Conservation (phyloP, 64 coral and sea anemone species). For the Pachyseris speciosa region DNA sequence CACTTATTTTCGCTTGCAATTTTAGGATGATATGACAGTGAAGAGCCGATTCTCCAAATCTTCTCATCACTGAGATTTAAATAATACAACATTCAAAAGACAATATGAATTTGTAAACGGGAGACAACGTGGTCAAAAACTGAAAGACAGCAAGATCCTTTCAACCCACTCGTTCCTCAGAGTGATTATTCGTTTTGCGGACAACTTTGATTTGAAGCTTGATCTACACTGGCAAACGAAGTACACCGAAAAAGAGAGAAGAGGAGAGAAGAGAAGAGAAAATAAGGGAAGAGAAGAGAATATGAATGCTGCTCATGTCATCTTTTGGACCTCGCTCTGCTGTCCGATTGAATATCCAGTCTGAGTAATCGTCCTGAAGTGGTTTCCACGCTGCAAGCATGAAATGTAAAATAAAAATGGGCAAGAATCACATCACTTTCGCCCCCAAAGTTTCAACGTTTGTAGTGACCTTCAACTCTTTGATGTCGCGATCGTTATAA, state of each 20-base stretch:
- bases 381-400: conserved; percentile 38
- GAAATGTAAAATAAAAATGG: background rate
- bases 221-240: no score
- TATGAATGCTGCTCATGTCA: background rate
- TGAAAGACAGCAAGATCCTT: no score
- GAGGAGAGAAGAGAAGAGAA: no score
- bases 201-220: no score
- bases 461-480: no score
- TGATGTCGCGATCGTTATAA: no score
- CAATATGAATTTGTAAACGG: background rate
- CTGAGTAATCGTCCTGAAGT: conserved; percentile 61
- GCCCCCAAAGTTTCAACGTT: no score
- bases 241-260: no score
- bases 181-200: no score
- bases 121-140: background rate
- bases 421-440: no score
- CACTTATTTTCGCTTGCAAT: background rate
- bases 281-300: no score
- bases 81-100: background rate
- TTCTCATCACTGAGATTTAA: background rate
- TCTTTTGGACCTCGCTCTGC: conserved; percentile 26
- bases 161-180: no score
- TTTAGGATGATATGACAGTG: conserved; percentile 7
- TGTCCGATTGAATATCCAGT: conserved; percentile 42
- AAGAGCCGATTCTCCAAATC: background rate